Conservation (phyloP, 2,888 invertebrate species). For the Embidobia sp. region DNA sequence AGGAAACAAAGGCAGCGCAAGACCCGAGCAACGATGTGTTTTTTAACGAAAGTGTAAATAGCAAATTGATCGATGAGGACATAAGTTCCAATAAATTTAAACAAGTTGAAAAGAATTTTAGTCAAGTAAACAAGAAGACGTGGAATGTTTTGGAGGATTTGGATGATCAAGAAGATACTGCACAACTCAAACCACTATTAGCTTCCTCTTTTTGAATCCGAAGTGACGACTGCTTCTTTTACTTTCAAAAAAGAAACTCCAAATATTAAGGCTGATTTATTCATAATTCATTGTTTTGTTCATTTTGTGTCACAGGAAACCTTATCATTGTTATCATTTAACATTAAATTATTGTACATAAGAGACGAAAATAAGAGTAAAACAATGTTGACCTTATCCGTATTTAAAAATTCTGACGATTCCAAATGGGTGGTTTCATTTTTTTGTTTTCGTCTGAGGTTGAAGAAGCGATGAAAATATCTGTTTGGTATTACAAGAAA, state of each 20-base stretch:
- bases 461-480: too few relatives aligned
- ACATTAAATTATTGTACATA: too few relatives aligned
- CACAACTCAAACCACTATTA: slow-evolving; percentile 74
- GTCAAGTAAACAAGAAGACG: slow-evolving; percentile 8
- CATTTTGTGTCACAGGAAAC: too few relatives aligned
- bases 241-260: slow-evolving; percentile 46
- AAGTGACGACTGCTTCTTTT: slow-evolving; percentile 51
- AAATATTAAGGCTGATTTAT: slow-evolving; percentile 46
- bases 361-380: too few relatives aligned
- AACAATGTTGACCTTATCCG: too few relatives aligned
- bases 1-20: slow-evolving; percentile 65
- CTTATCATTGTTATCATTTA: too few relatives aligned
- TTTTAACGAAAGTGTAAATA: slow-evolving; percentile 24
- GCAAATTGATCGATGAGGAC: slow-evolving; percentile 11
- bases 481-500: too few relatives aligned
- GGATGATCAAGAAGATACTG: slow-evolving; percentile 70
- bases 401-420: too few relatives aligned
- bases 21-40: slow-evolving; percentile 19
- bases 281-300: too few relatives aligned
- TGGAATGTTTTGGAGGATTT: slow-evolving; percentile 62
- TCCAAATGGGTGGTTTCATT: too few relatives aligned
- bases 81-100: slow-evolving; percentile 2
- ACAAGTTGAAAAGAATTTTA: slow-evolving; percentile 4
- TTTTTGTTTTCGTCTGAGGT: too few relatives aligned
- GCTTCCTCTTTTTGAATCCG: slow-evolving; percentile 69